Evolutionary conservation across 2,797 vertebrate genomes (phyloP), one percentile per base, ranked within the genome.

Genomic region (Pteronotus mesoamericanus): DNA sequence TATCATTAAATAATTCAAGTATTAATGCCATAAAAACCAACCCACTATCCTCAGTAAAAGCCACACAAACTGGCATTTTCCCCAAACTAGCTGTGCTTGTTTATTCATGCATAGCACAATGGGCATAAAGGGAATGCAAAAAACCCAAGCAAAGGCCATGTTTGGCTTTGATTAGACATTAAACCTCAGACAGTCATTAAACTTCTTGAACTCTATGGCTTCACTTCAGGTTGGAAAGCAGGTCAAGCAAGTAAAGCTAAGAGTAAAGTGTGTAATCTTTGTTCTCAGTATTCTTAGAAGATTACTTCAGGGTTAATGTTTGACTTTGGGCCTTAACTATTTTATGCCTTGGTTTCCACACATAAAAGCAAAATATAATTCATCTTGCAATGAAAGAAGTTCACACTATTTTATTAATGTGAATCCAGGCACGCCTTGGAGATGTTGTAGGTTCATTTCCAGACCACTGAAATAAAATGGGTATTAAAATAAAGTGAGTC

Each of bases 271-370:
- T 7, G 5, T 21, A 10, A 26, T 32, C 79, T 92, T 86, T 84
- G 95, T 96, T 96, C 86, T 95, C 78, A 61, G 29, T 2, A 37
- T 39, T 37, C 59, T 83, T 59, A 74, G 91, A 89, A 96, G 95
- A 82, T 86, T 68, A 72, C 51, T 39, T 83, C 46, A 32, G 44
- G 77, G 86, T 95, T 96, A 97, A 97, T 94, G 53, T 96, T 97
- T 97, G 94, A 97, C 94, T 94, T 91, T 37, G 48, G 88, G 21
- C 74, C 86, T 92, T 92, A 89, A 69, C 66, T 91, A 42, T 68
- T 79, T 94, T 69, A 10, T 75, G 57, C 39, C 42, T 94, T 59
- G 4, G 18, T 93, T 95, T 91, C 59, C 72, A 88, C 48, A 77
- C 53, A 51, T 9, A 42, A 53, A 85, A 64, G 75, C 34, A 82